phyloP scores from a whole-genome alignment of 2,113 vertebrate species.

The Abramis brama region DNA sequence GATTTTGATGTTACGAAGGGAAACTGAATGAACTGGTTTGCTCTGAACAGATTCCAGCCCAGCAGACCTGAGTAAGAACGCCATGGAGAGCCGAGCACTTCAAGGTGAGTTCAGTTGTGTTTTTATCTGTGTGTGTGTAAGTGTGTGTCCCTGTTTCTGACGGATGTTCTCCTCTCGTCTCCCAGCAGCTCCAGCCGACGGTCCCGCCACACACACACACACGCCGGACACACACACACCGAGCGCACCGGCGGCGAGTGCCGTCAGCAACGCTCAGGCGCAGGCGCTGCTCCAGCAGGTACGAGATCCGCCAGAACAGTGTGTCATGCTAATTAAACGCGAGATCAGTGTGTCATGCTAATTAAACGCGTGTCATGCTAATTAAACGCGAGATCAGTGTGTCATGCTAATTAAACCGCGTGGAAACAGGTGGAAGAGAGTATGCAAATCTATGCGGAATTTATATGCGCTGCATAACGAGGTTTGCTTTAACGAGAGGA shows the following conservation, averaged over 20 bases:
- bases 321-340: too few relatives aligned
- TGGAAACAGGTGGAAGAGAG: constrained; percentile 96
- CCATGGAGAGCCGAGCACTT: constrained; percentile 76
- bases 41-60: constrained; percentile 14
- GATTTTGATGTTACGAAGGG: too few relatives aligned
- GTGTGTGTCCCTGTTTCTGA: not conserved
- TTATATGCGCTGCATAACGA: constrained; percentile 87
- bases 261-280: constrained; percentile 94
- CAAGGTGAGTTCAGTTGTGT: constrained; percentile 61
- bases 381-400: too few relatives aligned
- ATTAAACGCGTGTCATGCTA: too few relatives aligned
- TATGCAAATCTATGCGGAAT: constrained; percentile 99
- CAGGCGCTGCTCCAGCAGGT: constrained; percentile 99
- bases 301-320: not conserved
- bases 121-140: not conserved
- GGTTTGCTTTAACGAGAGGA: constrained; percentile 27
- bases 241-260: constrained; percentile 86
- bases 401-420: constrained; percentile 89
- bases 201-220: constrained; percentile 65
- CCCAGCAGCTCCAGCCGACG: constrained; percentile 88
- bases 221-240: constrained; percentile 88
- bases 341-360: too few relatives aligned
- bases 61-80: constrained; percentile 78
- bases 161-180: not conserved
- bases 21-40: not conserved